Base-by-base conservation (phyloP, 2,888 invertebrate species). In the Rotaria macrura region DNA sequence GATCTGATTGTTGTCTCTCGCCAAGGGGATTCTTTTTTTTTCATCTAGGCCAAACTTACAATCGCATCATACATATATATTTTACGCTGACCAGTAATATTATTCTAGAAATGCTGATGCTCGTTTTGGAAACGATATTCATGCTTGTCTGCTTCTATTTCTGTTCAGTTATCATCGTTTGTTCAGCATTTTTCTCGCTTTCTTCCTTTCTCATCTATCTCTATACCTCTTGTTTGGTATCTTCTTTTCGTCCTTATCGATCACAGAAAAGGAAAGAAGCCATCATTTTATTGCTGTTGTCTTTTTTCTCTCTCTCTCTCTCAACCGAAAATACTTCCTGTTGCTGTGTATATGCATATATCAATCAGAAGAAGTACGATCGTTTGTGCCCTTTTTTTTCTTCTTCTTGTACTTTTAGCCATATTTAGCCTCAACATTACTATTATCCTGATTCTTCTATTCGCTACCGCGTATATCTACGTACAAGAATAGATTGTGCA, bases 201-300 rank as follows among this genome's bases (percentile, higher is more conserved):
- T 55, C 84, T 84, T 47, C 57, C 52, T 85, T 55, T 84, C 84
- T 65, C 86, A 23, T 23, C 23, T 23, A 23, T 3, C 3, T 74
- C 2, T 47, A 20, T 52, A 5, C 6, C 12, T 74, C 12, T 47
- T 84, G 10, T 23, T 52, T 79, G 49, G 40, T 85, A 43, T 72
- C 57, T 49, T 72, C 72, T 49, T 65, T 43, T 52, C 29, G 40
- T 84, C 57, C 52, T 57, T 55, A 84, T 84, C 54, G 20, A 55
- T 57, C 84, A 49, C 57, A 83, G 57, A 85, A 38, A 65, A 65
- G 34, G 65, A 65, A 29, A 86, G 54, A 34, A 52, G 38, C n/a
- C 38, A 87, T 84, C 40, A 49, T 85, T 38, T 86, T 86, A 85
- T 86, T 86, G 87, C 87, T 86, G 87, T 87, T 87, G 87, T 87